These are phyloP conservation scores for Pantherophis alleghaniensis DNA, from an alignment of 2,797 vertebrate species.

Conservation along the genomic window DNA sequence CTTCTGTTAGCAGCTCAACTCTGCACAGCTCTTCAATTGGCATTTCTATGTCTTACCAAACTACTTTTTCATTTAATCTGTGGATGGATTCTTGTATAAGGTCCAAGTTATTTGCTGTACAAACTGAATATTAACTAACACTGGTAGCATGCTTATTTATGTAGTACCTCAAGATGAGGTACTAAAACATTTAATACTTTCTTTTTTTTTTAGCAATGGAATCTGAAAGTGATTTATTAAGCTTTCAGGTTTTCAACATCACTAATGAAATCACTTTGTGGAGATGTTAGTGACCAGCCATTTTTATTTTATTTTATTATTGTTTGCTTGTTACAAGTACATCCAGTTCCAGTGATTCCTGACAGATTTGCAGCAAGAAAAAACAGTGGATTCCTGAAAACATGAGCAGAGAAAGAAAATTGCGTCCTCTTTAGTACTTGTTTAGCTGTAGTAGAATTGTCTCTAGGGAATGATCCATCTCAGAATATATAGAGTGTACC, in stretches of 20 bases:
- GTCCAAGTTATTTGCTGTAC: rapidly evolving
- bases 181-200: background rate
- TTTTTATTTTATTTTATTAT: background rate
- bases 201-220: background rate
- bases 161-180: background rate
- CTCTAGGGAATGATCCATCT: background rate
- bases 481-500: background rate
- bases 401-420: background rate
- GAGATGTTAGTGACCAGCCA: background rate
- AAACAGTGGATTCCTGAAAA: constrained; percentile 6
- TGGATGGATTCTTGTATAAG: background rate
- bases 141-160: background rate
- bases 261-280: constrained; percentile 19
- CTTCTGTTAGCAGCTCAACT: background rate
- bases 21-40: background rate
- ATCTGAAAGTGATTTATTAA: constrained; percentile 19
- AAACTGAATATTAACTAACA: background rate
- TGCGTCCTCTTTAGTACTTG: background rate
- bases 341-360: background rate
- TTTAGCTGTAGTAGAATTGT: background rate
- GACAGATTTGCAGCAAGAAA: background rate
- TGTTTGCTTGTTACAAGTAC: background rate
- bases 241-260: constrained; percentile 3
- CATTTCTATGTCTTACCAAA: background rate
- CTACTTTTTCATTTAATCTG: background rate